Conservation (phyloP, 2,113 vertebrate genomes). For the Ameiurus melas region DNA sequence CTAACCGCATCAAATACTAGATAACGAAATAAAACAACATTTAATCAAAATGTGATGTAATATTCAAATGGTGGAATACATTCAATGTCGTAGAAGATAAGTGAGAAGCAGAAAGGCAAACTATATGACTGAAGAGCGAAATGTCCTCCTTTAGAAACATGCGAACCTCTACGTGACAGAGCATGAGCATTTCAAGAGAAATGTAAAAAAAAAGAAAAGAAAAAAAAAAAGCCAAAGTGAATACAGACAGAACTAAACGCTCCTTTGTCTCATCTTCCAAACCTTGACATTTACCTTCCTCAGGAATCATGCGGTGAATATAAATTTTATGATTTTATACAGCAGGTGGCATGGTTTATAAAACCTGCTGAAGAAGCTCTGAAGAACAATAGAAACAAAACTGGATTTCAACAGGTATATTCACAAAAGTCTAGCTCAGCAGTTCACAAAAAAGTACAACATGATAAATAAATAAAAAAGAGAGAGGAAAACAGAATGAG, state of each 20-base stretch:
- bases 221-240: background rate
- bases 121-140: background rate
- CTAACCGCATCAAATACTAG: background rate
- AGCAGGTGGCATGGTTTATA: background rate
- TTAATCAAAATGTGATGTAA: background rate
- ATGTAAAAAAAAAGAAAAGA: background rate
- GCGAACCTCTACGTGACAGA: background rate
- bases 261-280: background rate
- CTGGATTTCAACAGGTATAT: background rate
- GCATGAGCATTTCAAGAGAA: background rate
- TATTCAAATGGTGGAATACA: background rate
- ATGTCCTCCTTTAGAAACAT: background rate
- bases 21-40: background rate
- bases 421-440: background rate
- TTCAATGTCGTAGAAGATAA: no score
- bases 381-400: background rate
- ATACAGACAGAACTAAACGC: background rate
- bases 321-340: constrained; percentile 18
- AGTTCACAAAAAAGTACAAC: background rate
- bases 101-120: background rate
- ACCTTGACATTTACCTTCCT: constrained; percentile 9
- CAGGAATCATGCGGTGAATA: constrained; percentile 1
- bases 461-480: background rate
- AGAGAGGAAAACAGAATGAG: background rate
- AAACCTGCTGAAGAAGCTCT: background rate